phyloP scores from a whole-genome alignment of 2,113 vertebrate species.

The Channa argus region DNA sequence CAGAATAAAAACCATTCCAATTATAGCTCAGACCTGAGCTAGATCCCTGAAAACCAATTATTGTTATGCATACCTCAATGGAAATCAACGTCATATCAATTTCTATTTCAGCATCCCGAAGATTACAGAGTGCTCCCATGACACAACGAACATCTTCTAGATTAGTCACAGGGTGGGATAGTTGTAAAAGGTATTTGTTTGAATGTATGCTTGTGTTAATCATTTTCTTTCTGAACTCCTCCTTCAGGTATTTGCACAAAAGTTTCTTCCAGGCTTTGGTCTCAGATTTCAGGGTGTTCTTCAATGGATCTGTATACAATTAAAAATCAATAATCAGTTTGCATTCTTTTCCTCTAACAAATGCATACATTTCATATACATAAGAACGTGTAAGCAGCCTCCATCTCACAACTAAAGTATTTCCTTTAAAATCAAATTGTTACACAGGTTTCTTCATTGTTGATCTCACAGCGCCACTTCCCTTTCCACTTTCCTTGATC shows the following conservation, averaged over 20 bases:
- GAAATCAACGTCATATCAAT: constrained; percentile 87
- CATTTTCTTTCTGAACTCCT: constrained; percentile 88
- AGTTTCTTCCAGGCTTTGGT: constrained; percentile 87
- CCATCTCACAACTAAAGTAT: too few relatives aligned
- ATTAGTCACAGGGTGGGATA: constrained; percentile 84
- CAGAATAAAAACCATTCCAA: too few relatives aligned
- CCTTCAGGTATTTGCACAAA: constrained; percentile 86
- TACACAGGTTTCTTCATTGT: background rate
- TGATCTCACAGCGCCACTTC: too few relatives aligned
- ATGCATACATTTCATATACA: background rate
- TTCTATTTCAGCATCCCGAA: constrained; percentile 84
- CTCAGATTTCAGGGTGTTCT: constrained; percentile 81
- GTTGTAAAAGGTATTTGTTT: constrained; percentile 75
- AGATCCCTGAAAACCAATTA: background rate
- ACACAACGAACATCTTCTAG: constrained; percentile 87
- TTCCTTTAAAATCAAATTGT: background rate
- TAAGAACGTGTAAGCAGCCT: background rate
- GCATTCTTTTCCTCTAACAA: background rate
- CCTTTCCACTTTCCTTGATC: too few relatives aligned
- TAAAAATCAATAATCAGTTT: background rate
- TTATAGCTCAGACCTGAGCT: background rate
- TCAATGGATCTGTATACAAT: constrained; percentile 80
- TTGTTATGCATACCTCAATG: constrained; percentile 84
- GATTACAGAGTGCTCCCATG: constrained; percentile 83
- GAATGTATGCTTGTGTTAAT: constrained; percentile 77